Percentiles rank a stretch among this genome's conserved stretches.
These are phyloP conservation scores for Melanerpes aurifrons DNA, from an alignment of 2,113 vertebrate species.

Conservation along the genomic window DNA sequence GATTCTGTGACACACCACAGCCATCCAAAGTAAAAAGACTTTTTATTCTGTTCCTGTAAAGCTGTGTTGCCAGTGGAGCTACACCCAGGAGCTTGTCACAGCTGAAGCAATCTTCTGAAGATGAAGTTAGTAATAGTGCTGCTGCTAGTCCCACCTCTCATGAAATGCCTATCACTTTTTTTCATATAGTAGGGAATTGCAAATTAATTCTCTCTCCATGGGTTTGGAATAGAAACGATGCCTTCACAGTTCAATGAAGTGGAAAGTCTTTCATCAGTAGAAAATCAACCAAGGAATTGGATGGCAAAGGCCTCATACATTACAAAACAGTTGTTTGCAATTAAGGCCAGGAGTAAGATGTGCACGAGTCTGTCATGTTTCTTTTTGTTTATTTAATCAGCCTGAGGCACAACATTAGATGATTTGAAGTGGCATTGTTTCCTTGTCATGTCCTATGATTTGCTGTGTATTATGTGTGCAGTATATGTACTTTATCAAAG, in stretches of 20 bases:
- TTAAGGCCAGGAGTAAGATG: slow-evolving; percentile 51
- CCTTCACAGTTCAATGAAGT: slow-evolving; percentile 64
- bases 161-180: background rate
- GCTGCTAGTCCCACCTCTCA: background rate
- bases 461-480: background rate
- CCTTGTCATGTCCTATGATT: slow-evolving; percentile 1
- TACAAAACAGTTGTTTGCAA: slow-evolving; percentile 62
- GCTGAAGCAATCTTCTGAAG: slow-evolving; percentile 25
- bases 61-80: background rate
- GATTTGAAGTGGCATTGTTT: slow-evolving; percentile 25
- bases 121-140: slow-evolving; percentile 2
- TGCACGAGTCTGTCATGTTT: slow-evolving; percentile 32
- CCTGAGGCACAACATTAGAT: slow-evolving; percentile 39
- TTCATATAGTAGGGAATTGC: slow-evolving; percentile 25
- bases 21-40: background rate
- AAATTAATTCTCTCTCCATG: slow-evolving; percentile 45
- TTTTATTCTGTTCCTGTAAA: background rate
- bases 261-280: slow-evolving; percentile 60
- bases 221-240: slow-evolving; percentile 18
- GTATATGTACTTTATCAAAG: background rate
- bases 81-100: background rate
- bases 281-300: slow-evolving; percentile 57
- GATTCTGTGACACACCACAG: background rate
- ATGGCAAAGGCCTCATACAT: slow-evolving; percentile 45
- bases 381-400: slow-evolving; percentile 56